phyloP scores from a whole-genome alignment of 1,140 invertebrate species.

The Leptopilina clavipes region DNA sequence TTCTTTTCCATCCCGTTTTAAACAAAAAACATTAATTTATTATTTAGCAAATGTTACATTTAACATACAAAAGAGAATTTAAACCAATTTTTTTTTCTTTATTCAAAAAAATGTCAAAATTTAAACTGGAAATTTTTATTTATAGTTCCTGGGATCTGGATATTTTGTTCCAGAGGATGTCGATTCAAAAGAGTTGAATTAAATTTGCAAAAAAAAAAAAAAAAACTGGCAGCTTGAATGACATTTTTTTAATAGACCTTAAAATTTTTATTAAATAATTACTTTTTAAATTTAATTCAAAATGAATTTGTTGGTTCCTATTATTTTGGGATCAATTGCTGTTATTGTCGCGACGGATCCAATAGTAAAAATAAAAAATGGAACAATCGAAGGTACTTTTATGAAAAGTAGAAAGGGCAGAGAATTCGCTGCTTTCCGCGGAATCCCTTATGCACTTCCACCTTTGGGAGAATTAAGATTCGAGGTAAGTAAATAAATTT shows the following conservation, averaged over 20 bases:
- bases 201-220: too few relatives aligned
- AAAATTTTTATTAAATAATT: neutral
- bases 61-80: too few relatives aligned
- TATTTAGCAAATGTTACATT: too few relatives aligned
- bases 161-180: too few relatives aligned
- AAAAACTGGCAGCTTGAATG: too few relatives aligned
- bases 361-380: slow-evolving; percentile 64
- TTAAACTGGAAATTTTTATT: too few relatives aligned
- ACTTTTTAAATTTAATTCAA: neutral
- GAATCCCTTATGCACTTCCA: slow-evolving; percentile 77
- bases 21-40: too few relatives aligned
- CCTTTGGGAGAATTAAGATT: slow-evolving; percentile 76
- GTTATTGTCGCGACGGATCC: slow-evolving; percentile 38
- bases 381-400: slow-evolving; percentile 63
- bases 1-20: neutral
- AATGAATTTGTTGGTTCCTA: neutral
- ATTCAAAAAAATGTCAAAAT: too few relatives aligned
- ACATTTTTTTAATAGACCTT: neutral
- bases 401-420: slow-evolving; percentile 64
- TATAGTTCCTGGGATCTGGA: too few relatives aligned
- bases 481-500: slow-evolving; percentile 64
- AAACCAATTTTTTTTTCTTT: too few relatives aligned
- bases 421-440: slow-evolving; percentile 74
- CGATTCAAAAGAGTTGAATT: too few relatives aligned
- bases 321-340: slow-evolving; percentile 33